These are phyloP conservation scores for Desmodus rotundus DNA, from an alignment of 2,113 vertebrate genomes.

Conservation along the genomic window DNA sequence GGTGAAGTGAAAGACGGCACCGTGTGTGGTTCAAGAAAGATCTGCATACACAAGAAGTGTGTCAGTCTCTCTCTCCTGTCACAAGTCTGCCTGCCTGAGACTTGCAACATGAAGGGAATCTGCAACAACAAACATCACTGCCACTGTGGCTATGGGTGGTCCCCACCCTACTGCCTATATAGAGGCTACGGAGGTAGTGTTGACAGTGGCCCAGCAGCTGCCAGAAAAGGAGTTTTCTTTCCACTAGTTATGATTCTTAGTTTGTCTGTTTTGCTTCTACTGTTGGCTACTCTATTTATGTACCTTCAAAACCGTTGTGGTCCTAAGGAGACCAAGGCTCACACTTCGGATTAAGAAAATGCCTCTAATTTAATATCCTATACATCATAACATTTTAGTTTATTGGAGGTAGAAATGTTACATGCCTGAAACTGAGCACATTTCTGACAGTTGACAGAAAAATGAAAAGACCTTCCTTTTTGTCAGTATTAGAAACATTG, in stretches of 20 bases:
- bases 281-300: background rate
- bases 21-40: conserved; percentile 44
- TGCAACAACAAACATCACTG: conserved; percentile 92
- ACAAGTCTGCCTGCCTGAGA: conserved; percentile 37
- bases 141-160: conserved; percentile 87
- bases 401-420: background rate
- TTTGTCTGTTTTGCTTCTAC: background rate
- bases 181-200: conserved; percentile 87
- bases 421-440: background rate
- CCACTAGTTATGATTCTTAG: background rate
- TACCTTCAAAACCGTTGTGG: background rate
- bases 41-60: conserved; percentile 56
- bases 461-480: background rate
- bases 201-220: conserved; percentile 86
- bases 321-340: background rate
- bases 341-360: background rate
- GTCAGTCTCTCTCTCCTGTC: conserved; percentile 27
- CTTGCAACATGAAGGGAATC: conserved; percentile 72
- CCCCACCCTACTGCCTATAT: conserved; percentile 82
- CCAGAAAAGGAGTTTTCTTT: background rate
- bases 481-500: background rate
- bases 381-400: background rate
- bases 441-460: background rate
- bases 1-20: conserved; percentile 63
- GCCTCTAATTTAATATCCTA: background rate